Evolutionary conservation across 92 coral and sea anemone genomes (phyloP).

Genomic region (Epizoanthus stellaris): DNA sequence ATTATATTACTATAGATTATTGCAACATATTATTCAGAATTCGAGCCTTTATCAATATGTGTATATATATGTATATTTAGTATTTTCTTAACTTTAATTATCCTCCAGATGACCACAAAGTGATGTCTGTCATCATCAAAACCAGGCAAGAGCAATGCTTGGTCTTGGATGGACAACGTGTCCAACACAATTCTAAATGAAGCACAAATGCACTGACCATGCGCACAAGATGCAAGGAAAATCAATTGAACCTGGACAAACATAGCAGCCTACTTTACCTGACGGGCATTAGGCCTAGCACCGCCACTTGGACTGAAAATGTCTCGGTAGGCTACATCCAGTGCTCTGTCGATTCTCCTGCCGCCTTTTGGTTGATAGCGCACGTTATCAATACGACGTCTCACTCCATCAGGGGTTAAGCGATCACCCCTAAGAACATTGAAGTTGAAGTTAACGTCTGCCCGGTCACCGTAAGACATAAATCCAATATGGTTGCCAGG

Average conservation of each 20-base stretch:
- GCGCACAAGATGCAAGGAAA: too few relatives aligned
- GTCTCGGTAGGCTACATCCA: constrained; percentile 63
- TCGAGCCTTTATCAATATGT: too few relatives aligned
- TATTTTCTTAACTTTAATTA: too few relatives aligned
- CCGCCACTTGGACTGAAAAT: constrained; percentile 73
- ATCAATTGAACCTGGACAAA: not conserved
- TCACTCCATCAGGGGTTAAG: constrained; percentile 51
- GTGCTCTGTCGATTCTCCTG: constrained; percentile 70
- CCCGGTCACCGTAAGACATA: constrained; percentile 61
- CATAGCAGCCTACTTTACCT: constrained; percentile 27
- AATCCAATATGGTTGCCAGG: constrained; percentile 77
- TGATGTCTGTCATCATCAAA: too few relatives aligned
- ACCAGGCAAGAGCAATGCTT: too few relatives aligned
- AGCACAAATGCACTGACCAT: too few relatives aligned
- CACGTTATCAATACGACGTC: constrained; percentile 56
- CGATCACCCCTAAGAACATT: constrained; percentile 64
- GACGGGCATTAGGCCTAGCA: constrained; percentile 65
- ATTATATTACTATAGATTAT: too few relatives aligned
- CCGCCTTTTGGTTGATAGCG: constrained; percentile 67
- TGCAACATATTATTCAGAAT: too few relatives aligned
- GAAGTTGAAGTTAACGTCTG: constrained; percentile 71
- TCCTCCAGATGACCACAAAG: too few relatives aligned
- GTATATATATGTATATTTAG: too few relatives aligned
- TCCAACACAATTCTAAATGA: too few relatives aligned
- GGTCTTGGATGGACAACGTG: too few relatives aligned